A percentile compares a stretch with the other conserved stretches of the same genome.
Evolutionary conservation across 2,797 vertebrate genomes (phyloP).

Genomic region (Leucoraja ocellata): DNA sequence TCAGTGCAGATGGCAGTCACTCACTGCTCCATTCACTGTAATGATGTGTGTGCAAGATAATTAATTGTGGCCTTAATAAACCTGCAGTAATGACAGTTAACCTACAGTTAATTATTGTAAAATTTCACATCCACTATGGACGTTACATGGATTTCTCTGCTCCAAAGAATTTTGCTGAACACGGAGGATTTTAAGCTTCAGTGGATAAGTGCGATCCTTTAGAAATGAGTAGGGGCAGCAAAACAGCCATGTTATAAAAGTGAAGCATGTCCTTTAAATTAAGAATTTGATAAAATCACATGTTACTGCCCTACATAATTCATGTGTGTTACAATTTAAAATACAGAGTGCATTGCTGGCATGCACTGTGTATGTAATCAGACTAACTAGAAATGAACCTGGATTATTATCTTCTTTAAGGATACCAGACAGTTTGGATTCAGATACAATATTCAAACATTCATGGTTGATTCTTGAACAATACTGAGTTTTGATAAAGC

Average conservation of each 20-base stretch:
- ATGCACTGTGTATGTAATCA: not conserved
- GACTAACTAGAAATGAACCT: not conserved
- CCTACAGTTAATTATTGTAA: not conserved
- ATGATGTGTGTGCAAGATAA: not conserved
- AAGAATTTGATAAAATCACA: not conserved
- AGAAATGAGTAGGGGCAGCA: not conserved
- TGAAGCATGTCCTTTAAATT: not conserved
- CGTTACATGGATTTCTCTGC: not conserved
- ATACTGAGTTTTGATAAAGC: not conserved
- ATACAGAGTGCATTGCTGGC: not conserved
- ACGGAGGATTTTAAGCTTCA: not conserved
- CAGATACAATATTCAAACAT: not conserved
- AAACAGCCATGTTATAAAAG: not conserved
- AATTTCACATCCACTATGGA: not conserved
- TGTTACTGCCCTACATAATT: not conserved
- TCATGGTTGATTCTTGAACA: not conserved
- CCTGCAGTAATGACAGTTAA: not conserved
- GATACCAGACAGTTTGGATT: not conserved
- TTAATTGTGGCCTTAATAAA: not conserved
- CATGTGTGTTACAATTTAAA: not conserved
- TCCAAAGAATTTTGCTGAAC: not conserved
- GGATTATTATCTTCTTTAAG: not conserved
- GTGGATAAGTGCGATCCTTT: not conserved
- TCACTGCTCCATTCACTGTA: not conserved
- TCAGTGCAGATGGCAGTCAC: not conserved